These are phyloP conservation scores for Acutogordius australiensis DNA, from an alignment of 2,888 invertebrate genomes.

Conservation along the genomic window DNA sequence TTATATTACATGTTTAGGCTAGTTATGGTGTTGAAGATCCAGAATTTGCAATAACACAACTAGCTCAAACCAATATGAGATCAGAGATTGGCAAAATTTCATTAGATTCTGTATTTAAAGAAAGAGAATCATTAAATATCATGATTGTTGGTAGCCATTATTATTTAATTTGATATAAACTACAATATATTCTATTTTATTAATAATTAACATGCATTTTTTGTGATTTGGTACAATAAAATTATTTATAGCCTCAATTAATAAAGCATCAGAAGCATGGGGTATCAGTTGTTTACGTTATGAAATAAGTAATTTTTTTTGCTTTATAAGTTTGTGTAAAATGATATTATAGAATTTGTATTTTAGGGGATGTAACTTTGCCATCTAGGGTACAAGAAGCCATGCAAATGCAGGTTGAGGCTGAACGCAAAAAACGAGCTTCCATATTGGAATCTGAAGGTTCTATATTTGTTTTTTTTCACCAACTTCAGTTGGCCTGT, in stretches of 20 bases:
- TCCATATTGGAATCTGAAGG: slow-evolving; percentile 90
- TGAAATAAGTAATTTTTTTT: slow-evolving; percentile 65
- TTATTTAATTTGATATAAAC: background rate
- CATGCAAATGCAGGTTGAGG: slow-evolving; percentile 99
- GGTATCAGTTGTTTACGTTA: slow-evolving; percentile 80
- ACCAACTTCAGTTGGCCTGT: too few relatives aligned
- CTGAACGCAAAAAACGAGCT: slow-evolving; percentile 77
- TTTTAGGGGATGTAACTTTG: slow-evolving; percentile 50
- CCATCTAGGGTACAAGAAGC: slow-evolving; percentile 78
- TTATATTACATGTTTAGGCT: slow-evolving; percentile 26
- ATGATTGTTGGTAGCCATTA: slow-evolving; percentile 42
- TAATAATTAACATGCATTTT: too few relatives aligned
- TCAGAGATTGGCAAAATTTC: slow-evolving; percentile 90
- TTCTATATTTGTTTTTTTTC: slow-evolving; percentile 41
- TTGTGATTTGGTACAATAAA: too few relatives aligned
- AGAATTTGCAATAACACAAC: slow-evolving; percentile 88
- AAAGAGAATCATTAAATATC: slow-evolving; percentile 72
- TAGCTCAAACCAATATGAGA: slow-evolving; percentile 97
- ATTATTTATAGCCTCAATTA: slow-evolving; percentile 53
- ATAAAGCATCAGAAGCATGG: slow-evolving; percentile 92
- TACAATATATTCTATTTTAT: too few relatives aligned
- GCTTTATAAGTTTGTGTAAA: too few relatives aligned
- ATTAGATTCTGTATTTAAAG: slow-evolving; percentile 75
- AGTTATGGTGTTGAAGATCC: slow-evolving; percentile 97
- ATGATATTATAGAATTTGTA: background rate